phyloP scores from a whole-genome alignment of 2,888 invertebrate genomes.

The Andricus curvator region DNA sequence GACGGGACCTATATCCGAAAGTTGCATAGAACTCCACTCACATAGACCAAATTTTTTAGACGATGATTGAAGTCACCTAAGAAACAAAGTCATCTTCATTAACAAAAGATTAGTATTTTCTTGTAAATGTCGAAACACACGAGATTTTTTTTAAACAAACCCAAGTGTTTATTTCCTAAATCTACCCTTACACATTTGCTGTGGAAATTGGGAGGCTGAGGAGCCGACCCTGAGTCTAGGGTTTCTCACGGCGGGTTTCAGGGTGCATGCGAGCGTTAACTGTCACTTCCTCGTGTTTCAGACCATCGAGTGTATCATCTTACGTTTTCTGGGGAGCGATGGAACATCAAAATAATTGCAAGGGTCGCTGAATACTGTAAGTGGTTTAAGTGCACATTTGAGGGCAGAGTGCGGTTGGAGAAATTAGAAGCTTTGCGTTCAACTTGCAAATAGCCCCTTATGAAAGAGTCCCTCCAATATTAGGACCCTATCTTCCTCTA shows the following conservation, averaged over 20 bases:
- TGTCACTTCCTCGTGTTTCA: constrained; percentile 37
- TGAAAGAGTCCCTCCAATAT: background rate
- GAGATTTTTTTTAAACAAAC: no score
- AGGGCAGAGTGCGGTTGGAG: constrained; percentile 25
- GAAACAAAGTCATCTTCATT: no score
- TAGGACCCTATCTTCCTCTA: background rate
- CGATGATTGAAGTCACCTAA: no score
- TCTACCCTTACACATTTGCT: background rate
- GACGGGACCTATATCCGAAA: no score
- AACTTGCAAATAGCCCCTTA: constrained; percentile 16
- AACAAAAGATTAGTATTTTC: no score
- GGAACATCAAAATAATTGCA: constrained; percentile 38
- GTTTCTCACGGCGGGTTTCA: constrained; percentile 18
- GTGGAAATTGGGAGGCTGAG: background rate
- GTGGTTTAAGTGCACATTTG: constrained; percentile 34
- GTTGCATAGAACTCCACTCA: no score
- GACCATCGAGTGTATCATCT: constrained; percentile 30
- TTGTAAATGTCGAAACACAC: no score
- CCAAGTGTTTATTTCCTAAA: no score
- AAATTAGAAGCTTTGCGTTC: constrained; percentile 32
- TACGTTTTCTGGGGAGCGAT: constrained; percentile 29
- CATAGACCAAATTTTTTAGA: no score
- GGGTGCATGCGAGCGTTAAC: constrained; percentile 29
- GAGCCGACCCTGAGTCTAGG: constrained; percentile 21
- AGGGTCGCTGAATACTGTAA: constrained; percentile 32